phyloP scores from a whole-genome alignment of 2,113 vertebrate genomes.

The Romanogobio albipinnatus region DNA sequence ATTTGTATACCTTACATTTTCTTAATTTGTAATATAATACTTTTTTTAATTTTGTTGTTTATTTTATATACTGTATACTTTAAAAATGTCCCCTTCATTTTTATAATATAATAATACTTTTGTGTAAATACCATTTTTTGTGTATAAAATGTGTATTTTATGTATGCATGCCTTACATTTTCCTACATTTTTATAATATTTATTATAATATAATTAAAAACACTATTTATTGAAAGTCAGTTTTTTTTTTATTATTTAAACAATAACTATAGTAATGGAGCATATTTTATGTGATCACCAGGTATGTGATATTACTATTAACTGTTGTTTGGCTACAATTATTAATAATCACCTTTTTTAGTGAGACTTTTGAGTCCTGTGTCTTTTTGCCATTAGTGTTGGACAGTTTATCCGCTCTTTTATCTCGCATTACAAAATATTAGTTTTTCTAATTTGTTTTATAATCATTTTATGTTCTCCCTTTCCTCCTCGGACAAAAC shows the following conservation, averaged over 20 bases:
- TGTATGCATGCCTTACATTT: too few relatives aligned
- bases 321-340: not conserved
- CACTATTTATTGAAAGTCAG: not conserved
- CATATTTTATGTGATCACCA: not conserved
- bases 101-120: too few relatives aligned
- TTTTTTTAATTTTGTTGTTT: too few relatives aligned
- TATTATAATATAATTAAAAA: not conserved
- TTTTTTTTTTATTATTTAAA: not conserved
- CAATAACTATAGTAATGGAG: not conserved
- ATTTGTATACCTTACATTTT: not conserved
- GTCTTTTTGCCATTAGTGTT: not conserved
- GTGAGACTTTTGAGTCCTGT: not conserved
- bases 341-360: not conserved
- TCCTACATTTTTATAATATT: not conserved
- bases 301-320: not conserved
- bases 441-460: constrained; percentile 43
- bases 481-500: not conserved
- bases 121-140: too few relatives aligned
- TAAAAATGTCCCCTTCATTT: not conserved
- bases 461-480: constrained; percentile 42
- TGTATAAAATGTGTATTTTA: too few relatives aligned
- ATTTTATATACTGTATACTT: too few relatives aligned
- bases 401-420: not conserved
- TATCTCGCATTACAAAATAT: not conserved
- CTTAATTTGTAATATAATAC: not conserved